Conservation (phyloP, 2,113 vertebrate species). For the Telmatochromis sp. region DNA sequence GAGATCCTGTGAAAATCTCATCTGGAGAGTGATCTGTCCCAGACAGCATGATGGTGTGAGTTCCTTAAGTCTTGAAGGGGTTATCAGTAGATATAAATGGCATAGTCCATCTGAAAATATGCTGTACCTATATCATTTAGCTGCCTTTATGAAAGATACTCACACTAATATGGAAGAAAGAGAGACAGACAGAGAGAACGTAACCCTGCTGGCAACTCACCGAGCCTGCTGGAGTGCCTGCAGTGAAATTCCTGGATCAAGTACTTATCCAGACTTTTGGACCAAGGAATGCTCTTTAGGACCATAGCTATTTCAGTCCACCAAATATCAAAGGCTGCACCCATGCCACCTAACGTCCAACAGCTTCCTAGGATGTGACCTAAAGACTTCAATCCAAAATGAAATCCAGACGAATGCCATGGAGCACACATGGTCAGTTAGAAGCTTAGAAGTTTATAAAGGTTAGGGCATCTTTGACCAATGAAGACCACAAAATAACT, state of each 20-base stretch:
- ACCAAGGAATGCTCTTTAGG: not conserved
- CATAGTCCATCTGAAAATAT: not conserved
- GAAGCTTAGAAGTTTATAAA: not conserved
- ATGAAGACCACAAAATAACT: not conserved
- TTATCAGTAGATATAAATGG: not conserved
- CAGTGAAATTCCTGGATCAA: not conserved
- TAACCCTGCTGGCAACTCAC: not conserved
- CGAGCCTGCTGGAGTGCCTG: not conserved
- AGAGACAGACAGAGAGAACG: not conserved
- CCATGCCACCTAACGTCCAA: not conserved
- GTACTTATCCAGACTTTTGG: not conserved
- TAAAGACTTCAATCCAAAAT: not conserved
- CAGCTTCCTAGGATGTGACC: not conserved
- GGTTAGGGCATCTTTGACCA: not conserved
- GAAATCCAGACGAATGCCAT: not conserved
- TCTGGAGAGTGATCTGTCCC: not conserved
- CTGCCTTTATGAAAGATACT: not conserved
- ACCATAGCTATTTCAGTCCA: not conserved
- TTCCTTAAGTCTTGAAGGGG: not conserved
- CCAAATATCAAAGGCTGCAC: not conserved
- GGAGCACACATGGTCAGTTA: not conserved
- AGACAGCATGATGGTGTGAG: not conserved
- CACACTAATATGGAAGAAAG: not conserved
- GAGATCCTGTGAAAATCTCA: not conserved
- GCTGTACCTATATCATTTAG: not conserved